These are phyloP conservation scores for Autographa gamma DNA, from an alignment of 2,888 invertebrate species.

Conservation along the genomic window DNA sequence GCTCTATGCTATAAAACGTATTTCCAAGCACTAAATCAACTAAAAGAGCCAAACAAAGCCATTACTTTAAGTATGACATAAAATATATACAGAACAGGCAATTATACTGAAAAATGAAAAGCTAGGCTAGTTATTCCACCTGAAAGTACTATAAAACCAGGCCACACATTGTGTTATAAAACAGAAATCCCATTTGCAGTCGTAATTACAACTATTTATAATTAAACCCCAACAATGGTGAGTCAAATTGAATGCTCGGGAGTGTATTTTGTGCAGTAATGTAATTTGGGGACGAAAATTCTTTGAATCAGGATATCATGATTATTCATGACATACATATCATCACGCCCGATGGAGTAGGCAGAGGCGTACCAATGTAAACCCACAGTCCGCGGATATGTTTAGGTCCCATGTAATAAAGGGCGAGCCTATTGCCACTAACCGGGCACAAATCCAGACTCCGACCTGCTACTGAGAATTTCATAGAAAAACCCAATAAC, in stretches of 20 bases:
- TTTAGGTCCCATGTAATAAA: too few relatives aligned
- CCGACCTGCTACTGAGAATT: too few relatives aligned
- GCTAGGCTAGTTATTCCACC: slow-evolving; percentile 27
- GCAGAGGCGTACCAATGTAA: too few relatives aligned
- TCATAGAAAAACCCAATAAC: too few relatives aligned
- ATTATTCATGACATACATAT: too few relatives aligned
- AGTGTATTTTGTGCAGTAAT: not conserved
- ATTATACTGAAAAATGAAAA: slow-evolving; percentile 36
- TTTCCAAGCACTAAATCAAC: slow-evolving; percentile 18
- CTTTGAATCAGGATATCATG: not conserved
- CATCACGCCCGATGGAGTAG: too few relatives aligned
- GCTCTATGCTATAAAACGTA: slow-evolving; percentile 4
- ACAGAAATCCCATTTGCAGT: slow-evolving; percentile 18
- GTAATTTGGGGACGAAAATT: not conserved
- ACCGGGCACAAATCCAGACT: too few relatives aligned
- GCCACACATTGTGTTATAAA: slow-evolving; percentile 18
- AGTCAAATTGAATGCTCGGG: not conserved
- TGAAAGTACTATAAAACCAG: slow-evolving; percentile 25
- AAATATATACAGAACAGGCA: slow-evolving; percentile 42
- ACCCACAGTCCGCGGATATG: too few relatives aligned
- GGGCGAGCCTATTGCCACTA: too few relatives aligned
- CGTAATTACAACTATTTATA: slow-evolving; percentile 22
- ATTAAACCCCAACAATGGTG: not conserved
- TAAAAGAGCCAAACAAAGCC: slow-evolving; percentile 26
- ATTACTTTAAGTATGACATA: slow-evolving; percentile 40